Conservation (phyloP, 2,888 invertebrate genomes). For the Agonopterix subpropinquella region DNA sequence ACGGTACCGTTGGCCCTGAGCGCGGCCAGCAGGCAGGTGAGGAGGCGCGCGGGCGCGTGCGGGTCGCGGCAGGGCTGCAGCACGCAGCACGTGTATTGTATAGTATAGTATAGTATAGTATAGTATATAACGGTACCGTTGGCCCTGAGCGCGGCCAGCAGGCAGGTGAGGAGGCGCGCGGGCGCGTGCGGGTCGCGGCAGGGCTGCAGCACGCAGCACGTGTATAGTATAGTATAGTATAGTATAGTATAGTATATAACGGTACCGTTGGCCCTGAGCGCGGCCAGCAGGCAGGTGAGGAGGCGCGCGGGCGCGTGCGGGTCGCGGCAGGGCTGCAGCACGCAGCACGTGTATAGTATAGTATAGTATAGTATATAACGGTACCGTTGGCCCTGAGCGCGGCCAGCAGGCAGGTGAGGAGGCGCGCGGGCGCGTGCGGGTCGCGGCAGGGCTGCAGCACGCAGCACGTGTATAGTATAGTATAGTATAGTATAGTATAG, state of each 20-base stretch:
- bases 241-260: too few species aligned
- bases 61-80: constrained; percentile 81
- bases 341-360: constrained; percentile 71
- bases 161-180: constrained; percentile 87
- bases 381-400: constrained; percentile 89
- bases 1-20: constrained; percentile 84
- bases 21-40: constrained; percentile 89
- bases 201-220: constrained; percentile 82
- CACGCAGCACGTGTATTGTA: constrained; percentile 81
- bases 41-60: constrained; percentile 86
- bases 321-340: constrained; percentile 82
- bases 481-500: too few species aligned
- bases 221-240: constrained; percentile 20
- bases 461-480: constrained; percentile 79
- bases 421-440: constrained; percentile 86
- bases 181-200: constrained; percentile 85
- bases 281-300: constrained; percentile 88
- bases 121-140: constrained; percentile 72
- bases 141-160: constrained; percentile 89
- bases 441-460: constrained; percentile 82
- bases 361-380: too few species aligned
- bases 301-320: constrained; percentile 87
- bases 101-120: too few species aligned
- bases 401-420: constrained; percentile 88
- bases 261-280: constrained; percentile 87